These are phyloP conservation scores for Gymnothorax reevesii DNA, from an alignment of 2,797 vertebrate species.

Conservation along the genomic window DNA sequence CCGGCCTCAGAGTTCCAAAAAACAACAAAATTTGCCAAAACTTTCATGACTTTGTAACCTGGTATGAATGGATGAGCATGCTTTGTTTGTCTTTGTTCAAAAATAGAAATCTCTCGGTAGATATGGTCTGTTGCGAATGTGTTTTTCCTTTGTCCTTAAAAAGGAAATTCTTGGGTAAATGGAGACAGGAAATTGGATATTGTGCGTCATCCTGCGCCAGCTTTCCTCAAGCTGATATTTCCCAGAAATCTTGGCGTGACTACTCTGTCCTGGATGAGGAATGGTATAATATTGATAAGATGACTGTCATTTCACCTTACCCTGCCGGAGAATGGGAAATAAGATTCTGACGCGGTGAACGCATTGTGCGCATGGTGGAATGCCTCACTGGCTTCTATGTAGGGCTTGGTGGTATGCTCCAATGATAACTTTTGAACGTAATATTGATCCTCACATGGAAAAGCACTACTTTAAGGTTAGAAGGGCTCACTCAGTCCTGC, in stretches of 20 bases:
- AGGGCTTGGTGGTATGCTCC: too few relatives aligned
- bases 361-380: neutral
- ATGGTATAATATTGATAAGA: neutral
- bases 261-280: neutral
- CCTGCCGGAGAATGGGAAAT: neutral
- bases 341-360: neutral
- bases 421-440: too few relatives aligned
- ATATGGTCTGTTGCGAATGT: neutral
- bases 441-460: too few relatives aligned
- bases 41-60: neutral
- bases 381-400: neutral
- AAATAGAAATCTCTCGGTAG: neutral
- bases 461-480: too few relatives aligned
- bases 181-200: neutral
- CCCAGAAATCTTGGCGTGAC: neutral
- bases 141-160: neutral
- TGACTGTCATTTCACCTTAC: neutral
- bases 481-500: too few relatives aligned
- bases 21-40: neutral
- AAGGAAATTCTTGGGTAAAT: neutral
- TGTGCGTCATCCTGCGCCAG: neutral
- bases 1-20: neutral
- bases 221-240: neutral
- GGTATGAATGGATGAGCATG: neutral
- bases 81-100: neutral